phyloP scores from a whole-genome alignment of 2,113 vertebrate species.

The Polyodon spathula region DNA sequence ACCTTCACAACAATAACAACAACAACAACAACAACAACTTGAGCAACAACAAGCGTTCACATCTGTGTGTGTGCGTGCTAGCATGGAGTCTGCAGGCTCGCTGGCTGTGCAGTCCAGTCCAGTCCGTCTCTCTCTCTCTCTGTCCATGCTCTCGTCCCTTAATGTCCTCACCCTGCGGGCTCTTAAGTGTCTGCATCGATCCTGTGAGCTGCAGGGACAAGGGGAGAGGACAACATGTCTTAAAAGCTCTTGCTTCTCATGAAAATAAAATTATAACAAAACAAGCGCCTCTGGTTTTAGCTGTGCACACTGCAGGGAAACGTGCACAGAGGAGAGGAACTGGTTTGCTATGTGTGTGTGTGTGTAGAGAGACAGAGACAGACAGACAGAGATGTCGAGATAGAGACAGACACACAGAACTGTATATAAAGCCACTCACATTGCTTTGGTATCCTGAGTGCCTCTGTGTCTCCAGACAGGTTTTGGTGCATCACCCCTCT shows the following conservation, averaged over 20 bases:
- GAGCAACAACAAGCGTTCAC: too few species aligned
- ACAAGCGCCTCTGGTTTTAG: too few species aligned
- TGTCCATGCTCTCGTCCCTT: conserved; percentile 28
- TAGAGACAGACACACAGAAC: not conserved
- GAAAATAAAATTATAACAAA: not conserved
- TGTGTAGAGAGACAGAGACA: not conserved
- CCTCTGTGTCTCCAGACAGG: conserved; percentile 76
- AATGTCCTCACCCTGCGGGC: conserved; percentile 28
- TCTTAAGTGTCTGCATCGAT: conserved; percentile 86
- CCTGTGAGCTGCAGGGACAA: conserved; percentile 74
- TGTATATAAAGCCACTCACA: conserved; percentile 80
- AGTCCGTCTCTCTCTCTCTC: conserved; percentile 19
- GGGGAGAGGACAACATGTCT: not conserved
- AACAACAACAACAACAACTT: too few species aligned
- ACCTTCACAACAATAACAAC: too few species aligned
- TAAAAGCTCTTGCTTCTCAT: too few species aligned
- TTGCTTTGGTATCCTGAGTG: conserved; percentile 98
- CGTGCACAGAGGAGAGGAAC: not conserved
- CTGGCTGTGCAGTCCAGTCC: not conserved
- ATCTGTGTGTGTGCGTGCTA: too few species aligned
- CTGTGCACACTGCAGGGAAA: too few species aligned
- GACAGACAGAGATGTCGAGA: not conserved
- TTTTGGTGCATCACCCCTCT: conserved; percentile 94
- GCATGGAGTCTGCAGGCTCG: not conserved
- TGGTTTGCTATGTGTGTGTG: too few species aligned